These are phyloP conservation scores for Drosophila neoperkinsi DNA, from an alignment of 2,888 invertebrate species.

Conservation along the genomic window DNA sequence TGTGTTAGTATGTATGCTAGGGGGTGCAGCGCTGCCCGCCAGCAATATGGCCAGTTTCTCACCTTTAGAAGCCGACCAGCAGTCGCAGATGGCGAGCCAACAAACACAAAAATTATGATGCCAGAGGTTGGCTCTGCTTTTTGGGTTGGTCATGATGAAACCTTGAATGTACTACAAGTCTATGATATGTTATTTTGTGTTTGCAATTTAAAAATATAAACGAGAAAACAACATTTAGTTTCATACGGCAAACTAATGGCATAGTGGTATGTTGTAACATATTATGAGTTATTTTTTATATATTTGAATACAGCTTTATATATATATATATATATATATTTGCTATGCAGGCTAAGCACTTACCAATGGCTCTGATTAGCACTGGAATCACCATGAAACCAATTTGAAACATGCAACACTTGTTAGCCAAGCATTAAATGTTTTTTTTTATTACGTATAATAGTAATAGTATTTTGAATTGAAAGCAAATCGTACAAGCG, in stretches of 20 bases:
- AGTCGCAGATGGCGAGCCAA: constrained; percentile 59
- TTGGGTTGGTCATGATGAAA: constrained; percentile 27
- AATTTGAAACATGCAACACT: background rate
- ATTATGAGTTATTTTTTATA: no score
- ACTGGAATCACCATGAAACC: background rate
- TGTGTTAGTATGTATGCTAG: constrained; percentile 42
- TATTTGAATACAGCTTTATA: background rate
- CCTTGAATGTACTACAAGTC: constrained; percentile 39
- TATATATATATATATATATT: no score
- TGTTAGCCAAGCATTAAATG: background rate
- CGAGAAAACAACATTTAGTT: background rate
- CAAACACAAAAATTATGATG: constrained; percentile 35
- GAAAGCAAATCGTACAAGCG: background rate
- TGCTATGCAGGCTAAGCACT: background rate
- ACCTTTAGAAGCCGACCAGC: constrained; percentile 75
- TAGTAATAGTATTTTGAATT: constrained; percentile 6
- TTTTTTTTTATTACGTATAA: background rate
- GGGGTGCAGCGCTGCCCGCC: constrained; percentile 68
- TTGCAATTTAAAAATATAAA: background rate
- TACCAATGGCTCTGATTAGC: background rate
- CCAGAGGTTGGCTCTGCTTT: constrained; percentile 36
- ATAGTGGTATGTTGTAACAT: background rate
- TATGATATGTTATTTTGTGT: background rate
- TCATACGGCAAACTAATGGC: background rate
- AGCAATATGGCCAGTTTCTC: constrained; percentile 79